Evolutionary conservation across 2,113 vertebrate species (phyloP).

Genomic region (Notothenia rossii): DNA sequence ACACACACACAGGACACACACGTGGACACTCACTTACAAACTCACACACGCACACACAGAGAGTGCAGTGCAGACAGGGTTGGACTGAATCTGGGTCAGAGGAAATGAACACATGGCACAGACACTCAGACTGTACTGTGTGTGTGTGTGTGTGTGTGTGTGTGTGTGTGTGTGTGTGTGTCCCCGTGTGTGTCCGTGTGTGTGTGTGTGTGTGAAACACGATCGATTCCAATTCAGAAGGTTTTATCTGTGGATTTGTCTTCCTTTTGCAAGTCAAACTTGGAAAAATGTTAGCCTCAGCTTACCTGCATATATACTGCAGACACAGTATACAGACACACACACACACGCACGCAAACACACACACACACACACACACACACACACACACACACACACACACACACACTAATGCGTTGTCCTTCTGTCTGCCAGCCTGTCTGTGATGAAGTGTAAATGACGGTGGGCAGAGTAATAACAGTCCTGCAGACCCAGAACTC

Average conservation of each 20-base stretch:
- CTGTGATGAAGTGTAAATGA: conserved; percentile 67
- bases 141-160: conserved; percentile 16
- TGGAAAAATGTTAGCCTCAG: neutral
- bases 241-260: neutral
- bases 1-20: no score
- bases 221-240: neutral
- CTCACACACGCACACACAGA: no score
- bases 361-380: conserved; percentile 20
- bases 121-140: conserved; percentile 33
- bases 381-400: conserved; percentile 13
- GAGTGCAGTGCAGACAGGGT: no score
- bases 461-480: conserved; percentile 59
- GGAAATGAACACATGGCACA: conserved; percentile 62
- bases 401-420: conserved; percentile 15
- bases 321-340: conserved; percentile 1
- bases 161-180: neutral
- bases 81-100: neutral
- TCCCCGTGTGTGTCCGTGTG: no score
- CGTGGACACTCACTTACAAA: no score
- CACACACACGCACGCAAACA: neutral
- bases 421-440: conserved; percentile 38
- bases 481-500: conserved; percentile 45
- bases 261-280: neutral
- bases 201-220: no score
- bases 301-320: neutral